Base-by-base conservation (phyloP, 1,140 invertebrate genomes). In the Uloborus diversus region DNA sequence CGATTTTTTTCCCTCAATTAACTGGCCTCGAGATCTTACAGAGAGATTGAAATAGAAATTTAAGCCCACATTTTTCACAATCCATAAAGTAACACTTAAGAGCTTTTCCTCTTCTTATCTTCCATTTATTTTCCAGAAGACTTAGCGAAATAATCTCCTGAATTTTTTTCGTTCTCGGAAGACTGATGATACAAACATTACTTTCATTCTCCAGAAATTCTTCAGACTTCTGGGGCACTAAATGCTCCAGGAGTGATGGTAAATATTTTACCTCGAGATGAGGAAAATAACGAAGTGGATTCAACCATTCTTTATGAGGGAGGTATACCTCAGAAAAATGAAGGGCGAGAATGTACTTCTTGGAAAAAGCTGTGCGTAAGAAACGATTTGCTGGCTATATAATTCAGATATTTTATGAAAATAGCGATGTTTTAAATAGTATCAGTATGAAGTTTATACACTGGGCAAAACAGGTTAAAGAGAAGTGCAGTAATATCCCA, bases 241-340 rank as follows among this genome's bases (percentile, higher is more conserved):
- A 75, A 59, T 64, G 71, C 51, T 20, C 53, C 49, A 20, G 13
- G 56, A 71, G 69, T 49, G 61, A 64, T 51, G 42, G 71, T 75
- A 75, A 75, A 75, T 75, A 75, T 75, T 75, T 75, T 37, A 75
- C 71, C 71, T 32, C 17, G 51, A 47, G 64, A 51, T n/a, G 59
- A 53, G 30, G 35, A 61, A 61, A 47, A 23, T 35, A 27, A 17
- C 20, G 27, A 70, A 57, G 28, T n/a, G n/a, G n/a, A n/a, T n/a
- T n/a, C n/a, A n/a, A n/a, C n/a, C n/a, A n/a, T n/a, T n/a, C n/a
- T n/a, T n/a, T n/a, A n/a, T n/a, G n/a, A n/a, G n/a, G n/a, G n/a
- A n/a, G n/a, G n/a, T n/a, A n/a, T n/a, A n/a, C n/a, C n/a, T n/a
- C n/a, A n/a, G n/a, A n/a, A n/a, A n/a, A n/a, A n/a, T n/a, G n/a